Base-by-base conservation (phyloP, 1,140 invertebrate genomes). In the Neodiprion virginianus region DNA sequence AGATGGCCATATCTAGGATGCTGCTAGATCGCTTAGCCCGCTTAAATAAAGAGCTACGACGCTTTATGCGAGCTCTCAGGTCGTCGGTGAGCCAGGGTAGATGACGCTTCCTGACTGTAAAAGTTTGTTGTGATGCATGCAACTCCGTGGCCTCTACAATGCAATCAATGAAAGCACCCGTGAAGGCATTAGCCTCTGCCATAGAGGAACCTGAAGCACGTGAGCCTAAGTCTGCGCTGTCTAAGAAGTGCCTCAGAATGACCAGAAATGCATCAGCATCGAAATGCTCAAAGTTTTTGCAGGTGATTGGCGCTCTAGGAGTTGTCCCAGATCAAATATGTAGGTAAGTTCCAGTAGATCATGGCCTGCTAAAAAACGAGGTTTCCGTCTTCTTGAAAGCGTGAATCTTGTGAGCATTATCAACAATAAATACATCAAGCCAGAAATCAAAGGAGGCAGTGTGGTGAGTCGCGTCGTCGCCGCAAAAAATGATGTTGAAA, bases 401-500 rank as follows among this genome's bases (percentile, higher is more conserved):
- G 10, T 61, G 53, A 11, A 61, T 11, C 53, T 61, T 61, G 10
- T 61, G 10, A n/a, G 53, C n/a, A 61, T n/a, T 61, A n/a, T 61
- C 53, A 61, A 61, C n/a, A n/a, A 61, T 61, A 61, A 61, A 61
- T 11, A 61, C 53, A n/a, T 61, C 53, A n/a, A 61, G 53, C 53
- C 53, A 61, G 53, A n/a, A 61, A 61, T 61, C 53, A 11, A n/a
- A 11, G 10, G n/a, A 61, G n/a, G 53, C 53, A 11, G 53, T 61
- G n/a, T 61, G 53, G n/a, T 11, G n/a, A 61, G 53, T 61, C 53
- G 53, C 10, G n/a, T 61, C 53, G 53, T 69, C 23, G 17, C 17
- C 17, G 0, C 17, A 21, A 21, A 21, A 21, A 21, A 21, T 21
- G 17, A 21, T 21, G 17, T 21, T 21, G 17, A 21, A 21, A 21